Evolutionary conservation across 2,113 vertebrate genomes (phyloP).

Genomic region (Sceloporus undulatus): DNA sequence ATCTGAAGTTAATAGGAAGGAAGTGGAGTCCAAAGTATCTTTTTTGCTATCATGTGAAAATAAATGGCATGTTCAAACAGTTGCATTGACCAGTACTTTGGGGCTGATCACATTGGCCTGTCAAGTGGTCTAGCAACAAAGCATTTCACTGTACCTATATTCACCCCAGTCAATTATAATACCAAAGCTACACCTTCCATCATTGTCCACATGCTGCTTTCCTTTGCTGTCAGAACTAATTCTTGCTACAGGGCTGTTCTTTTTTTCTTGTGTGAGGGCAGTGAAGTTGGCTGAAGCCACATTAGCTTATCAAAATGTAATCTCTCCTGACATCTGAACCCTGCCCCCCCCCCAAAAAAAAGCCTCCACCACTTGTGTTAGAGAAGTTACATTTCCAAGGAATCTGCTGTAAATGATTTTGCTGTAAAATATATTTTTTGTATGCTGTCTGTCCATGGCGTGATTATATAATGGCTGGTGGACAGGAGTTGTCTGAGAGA

Average conservation of each 20-base stretch:
- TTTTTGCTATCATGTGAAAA: neutral
- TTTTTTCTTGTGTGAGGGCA: constrained; percentile 10
- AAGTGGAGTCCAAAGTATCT: neutral
- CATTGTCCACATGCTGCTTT: constrained; percentile 3
- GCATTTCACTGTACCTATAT: neutral
- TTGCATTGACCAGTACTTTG: neutral
- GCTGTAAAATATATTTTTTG: too few species aligned
- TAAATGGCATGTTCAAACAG: too few species aligned
- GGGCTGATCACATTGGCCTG: neutral
- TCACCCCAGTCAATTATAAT: neutral
- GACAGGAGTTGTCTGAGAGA: too few species aligned
- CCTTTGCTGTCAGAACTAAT: neutral
- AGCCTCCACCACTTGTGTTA: neutral
- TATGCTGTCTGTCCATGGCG: too few species aligned
- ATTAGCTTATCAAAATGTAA: constrained; percentile 22
- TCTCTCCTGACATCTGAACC: constrained; percentile 15
- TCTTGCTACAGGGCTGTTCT: constrained; percentile 8
- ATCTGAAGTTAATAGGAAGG: neutral
- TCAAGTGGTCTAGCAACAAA: neutral
- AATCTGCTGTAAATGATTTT: too few species aligned
- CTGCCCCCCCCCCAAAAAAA: constrained; percentile 19
- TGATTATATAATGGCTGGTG: too few species aligned
- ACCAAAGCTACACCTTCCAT: constrained; percentile 45
- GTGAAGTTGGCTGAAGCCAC: rapidly evolving
- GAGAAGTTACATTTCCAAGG: neutral